These are phyloP conservation scores for Drosophila cognata DNA, from an alignment of 2,888 invertebrate species.

Conservation along the genomic window DNA sequence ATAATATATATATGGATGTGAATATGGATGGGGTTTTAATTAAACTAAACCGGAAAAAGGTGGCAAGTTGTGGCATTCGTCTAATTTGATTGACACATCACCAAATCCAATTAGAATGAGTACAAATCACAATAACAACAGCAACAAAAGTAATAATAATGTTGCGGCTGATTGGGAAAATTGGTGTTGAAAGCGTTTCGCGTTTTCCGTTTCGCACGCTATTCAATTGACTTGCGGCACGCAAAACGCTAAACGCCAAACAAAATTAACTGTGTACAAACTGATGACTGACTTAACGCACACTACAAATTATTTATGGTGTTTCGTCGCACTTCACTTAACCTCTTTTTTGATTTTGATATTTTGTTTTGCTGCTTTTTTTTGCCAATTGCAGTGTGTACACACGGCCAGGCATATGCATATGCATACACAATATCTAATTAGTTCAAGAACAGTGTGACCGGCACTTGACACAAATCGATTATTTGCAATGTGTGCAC, in stretches of 20 bases:
- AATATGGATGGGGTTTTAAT: background rate
- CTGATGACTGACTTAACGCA: constrained; percentile 40
- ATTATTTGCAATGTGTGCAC: constrained; percentile 36
- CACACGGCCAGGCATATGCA: background rate
- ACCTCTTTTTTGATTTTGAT: constrained; percentile 4
- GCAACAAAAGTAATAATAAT: background rate
- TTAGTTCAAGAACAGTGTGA: constrained; percentile 31
- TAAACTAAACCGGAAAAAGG: background rate
- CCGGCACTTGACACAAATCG: constrained; percentile 32
- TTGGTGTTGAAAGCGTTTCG: constrained; percentile 13
- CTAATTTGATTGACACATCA: constrained; percentile 32
- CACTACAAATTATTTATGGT: constrained; percentile 25
- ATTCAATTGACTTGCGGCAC: constrained; percentile 68
- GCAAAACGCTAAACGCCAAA: constrained; percentile 55
- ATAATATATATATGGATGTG: background rate
- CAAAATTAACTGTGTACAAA: constrained; percentile 37
- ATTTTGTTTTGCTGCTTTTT: background rate
- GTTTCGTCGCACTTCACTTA: constrained; percentile 24
- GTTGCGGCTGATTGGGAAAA: constrained; percentile 22
- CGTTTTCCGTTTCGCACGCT: constrained; percentile 50
- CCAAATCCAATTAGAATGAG: constrained; percentile 37
- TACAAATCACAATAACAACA: background rate
- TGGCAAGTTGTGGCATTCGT: background rate
- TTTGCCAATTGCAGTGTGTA: background rate
- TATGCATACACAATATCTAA: constrained; percentile 5